phyloP scores from a whole-genome alignment of 2,113 vertebrate genomes.

The Laticauda colubrina region DNA sequence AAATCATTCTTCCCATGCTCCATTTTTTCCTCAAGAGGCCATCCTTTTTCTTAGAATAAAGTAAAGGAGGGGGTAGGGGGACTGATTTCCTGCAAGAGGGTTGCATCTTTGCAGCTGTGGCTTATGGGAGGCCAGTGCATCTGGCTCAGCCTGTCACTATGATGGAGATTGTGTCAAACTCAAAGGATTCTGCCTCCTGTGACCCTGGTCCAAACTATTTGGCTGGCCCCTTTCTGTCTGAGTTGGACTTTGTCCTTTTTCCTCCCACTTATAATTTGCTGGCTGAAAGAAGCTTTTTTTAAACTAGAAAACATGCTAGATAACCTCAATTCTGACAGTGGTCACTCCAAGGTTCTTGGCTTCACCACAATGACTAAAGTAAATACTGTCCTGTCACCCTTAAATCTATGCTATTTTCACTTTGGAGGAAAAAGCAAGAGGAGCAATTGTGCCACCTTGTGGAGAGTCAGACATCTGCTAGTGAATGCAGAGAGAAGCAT shows the following conservation, averaged over 20 bases:
- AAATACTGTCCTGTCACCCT: not conserved
- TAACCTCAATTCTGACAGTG: not conserved
- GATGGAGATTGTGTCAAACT: not conserved
- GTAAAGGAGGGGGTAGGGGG: not conserved
- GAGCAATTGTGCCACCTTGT: conserved; percentile 9
- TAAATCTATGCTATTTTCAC: not conserved
- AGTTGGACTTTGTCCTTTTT: not conserved
- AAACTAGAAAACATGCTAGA: not conserved
- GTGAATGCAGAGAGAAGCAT: not conserved
- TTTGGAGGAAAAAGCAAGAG: not conserved
- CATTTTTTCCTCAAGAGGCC: not conserved
- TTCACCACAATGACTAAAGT: not conserved
- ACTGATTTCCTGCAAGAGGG: not conserved
- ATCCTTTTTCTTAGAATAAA: not conserved
- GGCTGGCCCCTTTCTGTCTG: not conserved
- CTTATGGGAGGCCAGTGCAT: not conserved
- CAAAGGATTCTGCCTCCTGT: not conserved
- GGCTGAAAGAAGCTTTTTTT: not conserved
- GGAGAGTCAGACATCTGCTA: not conserved
- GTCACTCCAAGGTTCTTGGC: not conserved
- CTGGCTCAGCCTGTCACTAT: not conserved
- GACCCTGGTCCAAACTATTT: not conserved
- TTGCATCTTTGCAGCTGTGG: not conserved
- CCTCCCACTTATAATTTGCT: conserved; percentile 5
- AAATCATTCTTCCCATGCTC: not conserved